These are phyloP conservation scores for Aphidius colemani DNA, from an alignment of 2,888 invertebrate species.

Conservation along the genomic window DNA sequence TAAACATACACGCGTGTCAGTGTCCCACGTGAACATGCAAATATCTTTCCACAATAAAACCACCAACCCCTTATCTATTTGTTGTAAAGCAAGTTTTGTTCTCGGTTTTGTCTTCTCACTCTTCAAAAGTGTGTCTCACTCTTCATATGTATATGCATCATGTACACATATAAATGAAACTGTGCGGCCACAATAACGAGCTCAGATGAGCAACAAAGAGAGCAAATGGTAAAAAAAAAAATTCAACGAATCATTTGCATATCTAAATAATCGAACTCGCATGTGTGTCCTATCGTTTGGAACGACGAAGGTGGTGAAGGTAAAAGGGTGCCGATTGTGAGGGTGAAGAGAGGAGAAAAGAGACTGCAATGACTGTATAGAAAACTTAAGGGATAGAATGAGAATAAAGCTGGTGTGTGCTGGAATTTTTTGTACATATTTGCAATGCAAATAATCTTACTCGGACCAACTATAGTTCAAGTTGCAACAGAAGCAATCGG, in stretches of 20 bases:
- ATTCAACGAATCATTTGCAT: slow-evolving; percentile 56
- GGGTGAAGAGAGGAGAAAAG: slow-evolving; percentile 24
- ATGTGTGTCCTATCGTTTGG: slow-evolving; percentile 49
- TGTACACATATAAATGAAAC: no score
- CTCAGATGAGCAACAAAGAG: slow-evolving; percentile 18
- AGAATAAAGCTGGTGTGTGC: slow-evolving; percentile 48
- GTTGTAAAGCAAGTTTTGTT: slow-evolving; percentile 13
- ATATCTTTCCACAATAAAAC: slow-evolving; percentile 29
- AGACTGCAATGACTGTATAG: slow-evolving; percentile 28
- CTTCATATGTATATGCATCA: no score
- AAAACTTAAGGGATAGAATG: slow-evolving; percentile 32
- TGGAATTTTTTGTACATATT: slow-evolving; percentile 47
- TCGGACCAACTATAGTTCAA: slow-evolving; percentile 1
- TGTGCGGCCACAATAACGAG: slow-evolving; percentile 2
- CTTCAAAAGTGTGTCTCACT: slow-evolving; percentile 27
- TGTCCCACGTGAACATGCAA: slow-evolving; percentile 30
- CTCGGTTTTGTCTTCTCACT: not conserved
- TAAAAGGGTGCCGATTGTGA: slow-evolving; percentile 19
- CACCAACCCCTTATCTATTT: slow-evolving; percentile 3
- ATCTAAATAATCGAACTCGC: slow-evolving; percentile 60
- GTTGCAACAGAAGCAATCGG: slow-evolving; percentile 39
- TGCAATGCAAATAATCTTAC: slow-evolving; percentile 55
- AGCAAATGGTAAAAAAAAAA: slow-evolving; percentile 34
- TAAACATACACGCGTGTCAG: slow-evolving; percentile 32
- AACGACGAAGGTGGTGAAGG: slow-evolving; percentile 16